phyloP scores from a whole-genome alignment of 2,888 invertebrate species.

The Drosophila cyrtoloma region DNA sequence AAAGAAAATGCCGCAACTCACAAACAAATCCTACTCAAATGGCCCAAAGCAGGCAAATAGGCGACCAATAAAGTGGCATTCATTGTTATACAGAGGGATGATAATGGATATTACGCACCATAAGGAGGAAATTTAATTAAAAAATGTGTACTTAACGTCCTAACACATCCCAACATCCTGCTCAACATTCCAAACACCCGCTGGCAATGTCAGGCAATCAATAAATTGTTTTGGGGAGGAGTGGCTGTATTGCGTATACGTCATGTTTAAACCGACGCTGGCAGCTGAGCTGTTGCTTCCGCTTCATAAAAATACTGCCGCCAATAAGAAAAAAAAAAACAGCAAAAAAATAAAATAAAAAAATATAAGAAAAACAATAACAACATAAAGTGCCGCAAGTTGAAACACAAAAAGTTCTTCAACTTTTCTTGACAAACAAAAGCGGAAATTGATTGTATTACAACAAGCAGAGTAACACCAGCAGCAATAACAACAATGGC shows the following conservation, averaged over 20 bases:
- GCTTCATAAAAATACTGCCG: conserved; percentile 54
- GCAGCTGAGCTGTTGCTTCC: conserved; percentile 77
- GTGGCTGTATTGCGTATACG: conserved; percentile 61
- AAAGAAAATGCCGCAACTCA: conserved; percentile 59
- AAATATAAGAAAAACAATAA: conserved; percentile 36
- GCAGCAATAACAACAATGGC: conserved; percentile 18
- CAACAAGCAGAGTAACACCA: conserved; percentile 42
- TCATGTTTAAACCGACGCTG: conserved; percentile 64
- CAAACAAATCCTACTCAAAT: conserved; percentile 15
- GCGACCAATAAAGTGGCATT: conserved; percentile 57
- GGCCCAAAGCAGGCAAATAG: conserved; percentile 27
- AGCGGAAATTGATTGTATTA: conserved; percentile 80
- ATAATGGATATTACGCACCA: conserved; percentile 65
- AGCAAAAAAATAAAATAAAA: conserved; percentile 16
- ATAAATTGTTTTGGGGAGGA: conserved; percentile 33
- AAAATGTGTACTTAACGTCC: conserved; percentile 60
- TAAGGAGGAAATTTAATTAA: conserved; percentile 70
- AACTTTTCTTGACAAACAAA: conserved; percentile 77
- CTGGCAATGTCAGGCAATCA: conserved; percentile 48
- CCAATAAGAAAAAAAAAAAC: conserved; percentile 28
- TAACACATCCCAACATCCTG: conserved; percentile 23
- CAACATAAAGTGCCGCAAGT: conserved; percentile 53
- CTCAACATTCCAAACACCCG: neutral
- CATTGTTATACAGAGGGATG: conserved; percentile 54
- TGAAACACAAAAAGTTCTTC: conserved; percentile 49